Evolutionary conservation across 2,113 vertebrate species (phyloP), one percentile per base, ranked within the genome.

Genomic region (Vireo altiloquus): DNA sequence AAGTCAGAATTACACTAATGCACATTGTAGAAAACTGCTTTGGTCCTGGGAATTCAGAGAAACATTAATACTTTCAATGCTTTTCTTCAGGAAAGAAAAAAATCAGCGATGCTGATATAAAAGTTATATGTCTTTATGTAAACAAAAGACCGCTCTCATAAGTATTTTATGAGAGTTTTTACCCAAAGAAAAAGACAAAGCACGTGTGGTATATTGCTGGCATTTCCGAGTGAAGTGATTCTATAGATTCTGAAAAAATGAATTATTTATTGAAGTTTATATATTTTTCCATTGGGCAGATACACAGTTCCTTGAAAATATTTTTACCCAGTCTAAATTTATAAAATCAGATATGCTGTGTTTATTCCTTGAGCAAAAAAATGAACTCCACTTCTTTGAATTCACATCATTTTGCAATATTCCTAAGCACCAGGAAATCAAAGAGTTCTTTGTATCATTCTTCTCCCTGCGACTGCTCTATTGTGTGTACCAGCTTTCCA

Each of bases 401-500:
- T 90, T 89, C 69, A 75, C 66, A 57, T 15, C 27, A 17, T 59
- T 78, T 91, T 88, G 37, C 63, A 87, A 59, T 92, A 92, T 88
- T 86, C 79, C 80, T 90, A 91, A 85, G 60, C 70, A 87, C 23
- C 27, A 82, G 42, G 35, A 94, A 94, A 89, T 86, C 92, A 95
- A 90, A 95, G 86, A 95, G 64, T 60, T 91, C 59, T 87, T 70
- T 80, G 42, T 79, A 87, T 66, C 56, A 60, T 70, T 96, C 71
- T 91, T 89, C 25, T 75, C 52, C 59, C 59, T 70, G 56, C 3
- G 3, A 79, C 87, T 91, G 35, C 47, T 94, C 50, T 94, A 30
- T 93, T 95, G 81, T 86, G 61, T 91, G 80, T 35, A 86, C 75
- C 91, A 93, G 68, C 57, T 92, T 94, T 91, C 96, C 88, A 96